Evolutionary conservation across 2,113 vertebrate species (phyloP).

Genomic region (Crypturellus undulatus): DNA sequence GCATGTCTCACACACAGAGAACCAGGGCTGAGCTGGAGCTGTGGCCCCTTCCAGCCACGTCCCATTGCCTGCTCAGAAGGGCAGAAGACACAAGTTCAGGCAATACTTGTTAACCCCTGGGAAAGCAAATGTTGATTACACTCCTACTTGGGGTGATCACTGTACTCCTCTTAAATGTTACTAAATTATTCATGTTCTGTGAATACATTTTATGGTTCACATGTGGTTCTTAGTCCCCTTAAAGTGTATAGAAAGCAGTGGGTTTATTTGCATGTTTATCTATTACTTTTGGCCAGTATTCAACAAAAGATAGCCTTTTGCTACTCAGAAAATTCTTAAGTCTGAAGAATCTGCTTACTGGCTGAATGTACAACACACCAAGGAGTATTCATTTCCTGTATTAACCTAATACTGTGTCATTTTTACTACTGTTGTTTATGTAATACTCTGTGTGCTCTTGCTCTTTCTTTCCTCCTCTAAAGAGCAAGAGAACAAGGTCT

Average conservation of each 20-base stretch:
- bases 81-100: neutral
- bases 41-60: neutral
- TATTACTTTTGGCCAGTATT: conserved; percentile 35
- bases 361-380: conserved; percentile 20
- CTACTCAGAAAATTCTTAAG: neutral
- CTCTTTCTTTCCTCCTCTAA: neutral
- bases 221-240: neutral
- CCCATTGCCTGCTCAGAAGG: neutral
- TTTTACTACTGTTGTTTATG: conserved; percentile 53
- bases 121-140: conserved; percentile 16
- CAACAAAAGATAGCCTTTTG: conserved; percentile 1
- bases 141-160: neutral
- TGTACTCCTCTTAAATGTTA: neutral
- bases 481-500: neutral
- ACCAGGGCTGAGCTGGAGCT: neutral
- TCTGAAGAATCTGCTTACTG: neutral
- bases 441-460: neutral
- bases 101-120: neutral
- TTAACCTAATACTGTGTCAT: neutral
- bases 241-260: neutral
- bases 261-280: conserved; percentile 11
- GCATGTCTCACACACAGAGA: neutral
- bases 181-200: conserved; percentile 48
- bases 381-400: conserved; percentile 30
- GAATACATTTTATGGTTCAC: neutral